These are phyloP conservation scores for Uloborus diversus DNA, from an alignment of 1,140 invertebrate genomes.

Conservation along the genomic window DNA sequence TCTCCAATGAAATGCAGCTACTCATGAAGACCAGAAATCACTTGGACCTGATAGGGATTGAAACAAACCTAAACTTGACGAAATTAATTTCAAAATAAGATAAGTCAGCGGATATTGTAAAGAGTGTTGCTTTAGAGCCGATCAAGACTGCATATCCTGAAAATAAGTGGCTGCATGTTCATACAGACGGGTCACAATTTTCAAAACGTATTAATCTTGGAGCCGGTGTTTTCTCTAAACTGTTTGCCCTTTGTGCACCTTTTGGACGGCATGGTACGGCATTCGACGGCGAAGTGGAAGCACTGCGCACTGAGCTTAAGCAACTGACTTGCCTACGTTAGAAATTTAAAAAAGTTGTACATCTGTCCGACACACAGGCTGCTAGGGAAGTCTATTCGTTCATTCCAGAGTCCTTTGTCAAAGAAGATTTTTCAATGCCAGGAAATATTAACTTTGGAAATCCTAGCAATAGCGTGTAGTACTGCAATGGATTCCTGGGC, in stretches of 20 bases:
- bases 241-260: not conserved
- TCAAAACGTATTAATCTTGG: not conserved
- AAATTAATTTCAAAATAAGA: not conserved
- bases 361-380: not conserved
- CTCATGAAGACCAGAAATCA: not conserved
- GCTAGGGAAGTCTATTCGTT: not conserved
- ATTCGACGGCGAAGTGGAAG: not conserved
- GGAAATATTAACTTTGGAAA: not conserved
- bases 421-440: not conserved
- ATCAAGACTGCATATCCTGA: not conserved
- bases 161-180: not conserved
- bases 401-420: not conserved
- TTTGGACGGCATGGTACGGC: not conserved
- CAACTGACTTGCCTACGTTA: not conserved
- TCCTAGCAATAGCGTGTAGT: not conserved
- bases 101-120: too few species aligned
- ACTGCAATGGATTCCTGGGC: not conserved
- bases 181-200: constrained; percentile 1
- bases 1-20: not conserved
- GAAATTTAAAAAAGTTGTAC: not conserved
- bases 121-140: not conserved
- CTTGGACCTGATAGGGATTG: not conserved
- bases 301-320: not conserved
- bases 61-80: not conserved
- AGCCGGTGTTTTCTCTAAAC: not conserved